Base-by-base conservation (phyloP, 35 echinoderm and acorn worm genomes). In the Holothuria glaberrima region DNA sequence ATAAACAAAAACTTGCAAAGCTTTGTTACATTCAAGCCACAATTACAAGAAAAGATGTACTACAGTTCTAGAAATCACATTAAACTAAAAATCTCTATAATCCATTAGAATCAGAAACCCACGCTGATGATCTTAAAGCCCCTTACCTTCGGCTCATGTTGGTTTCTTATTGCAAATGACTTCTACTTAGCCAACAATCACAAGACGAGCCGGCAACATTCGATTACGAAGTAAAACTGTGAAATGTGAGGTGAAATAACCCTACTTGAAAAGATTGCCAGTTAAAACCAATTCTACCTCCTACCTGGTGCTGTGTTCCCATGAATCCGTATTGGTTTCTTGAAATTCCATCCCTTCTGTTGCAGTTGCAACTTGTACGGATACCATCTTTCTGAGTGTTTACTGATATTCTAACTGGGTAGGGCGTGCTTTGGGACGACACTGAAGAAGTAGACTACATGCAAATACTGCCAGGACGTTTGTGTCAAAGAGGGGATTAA, bases 331-430 rank as follows among this genome's bases (percentile, higher is more conserved):
- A 64, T 84, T 61, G 34, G 31, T 57, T 61, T 52, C 54, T 18
- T 59, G 80, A 84, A 84, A 84, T 56, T 64, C 80, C 80, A 84
- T 84, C 52, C 80, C 30, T 30, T 28, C 56, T 21, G 29, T 18
- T 3, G 21, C 31, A 32, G 57, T 61, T 21, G 25, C 80, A 30
- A 64, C 41, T 61, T 30, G 54, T 16, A 84, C 57, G 20, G 80
- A 84, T 84, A 84, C 80, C 58, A n/a, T 82, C 24, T 50, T 44
- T 36, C 3, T 20, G 25, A 24, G 24, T 48, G 52, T 25, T 32
- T 61, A 84, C 52, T 84, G 80, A 84, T 61, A 84, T 84, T 84
- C 52, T 35, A 84, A 84, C 80, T 84, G 80, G 59, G 54, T 84
- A 58, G 80, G 59, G 59, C 54, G 12, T 84, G 59, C 59, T 84